Base-by-base conservation (phyloP, 2,888 invertebrate genomes). In the Cabera pusaria region DNA sequence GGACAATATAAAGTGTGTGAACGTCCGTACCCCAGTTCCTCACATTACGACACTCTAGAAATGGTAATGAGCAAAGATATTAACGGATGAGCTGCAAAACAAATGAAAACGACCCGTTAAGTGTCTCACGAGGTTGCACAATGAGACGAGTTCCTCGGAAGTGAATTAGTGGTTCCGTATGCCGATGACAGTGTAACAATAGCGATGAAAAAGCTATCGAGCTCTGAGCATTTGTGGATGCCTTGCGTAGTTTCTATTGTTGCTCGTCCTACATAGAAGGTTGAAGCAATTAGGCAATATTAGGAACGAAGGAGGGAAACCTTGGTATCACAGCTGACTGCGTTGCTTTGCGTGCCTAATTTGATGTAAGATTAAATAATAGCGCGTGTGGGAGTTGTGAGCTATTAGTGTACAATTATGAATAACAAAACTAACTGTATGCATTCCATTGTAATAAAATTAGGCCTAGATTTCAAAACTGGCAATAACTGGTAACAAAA, bases 281-380 rank as follows among this genome's bases (percentile, higher is more conserved):
- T 74, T 79, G 64, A 67, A 76, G 66, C 64, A 78, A 84, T 86
- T 85, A 85, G 62, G 74, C 72, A 79, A 80, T 72, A 71, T 73
- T 72, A 64, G 64, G 66, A 64, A 63, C 57, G 56, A 64, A 64
- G 34, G 34, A 31, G 71, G 65, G 63, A 73, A 76, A 70, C 83
- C 79, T 85, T 81, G 75, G 61, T 53, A 39, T 23, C 47, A 49
- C 45, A 59, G 58, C 50, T 53, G 49, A 37, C 34, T 38, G 35
- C 34, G 44, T 36, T 36, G 34, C 39, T 42, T 42, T 29, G 40
- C 26, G 39, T 18, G 49, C 47, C 42, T 52, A 48, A 45, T 56
- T 57, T 49, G 35, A 47, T 38, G 47, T 40, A 52, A 43, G 41
- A 45, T 45, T 47, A 29, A 36, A 50, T 33, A 50, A 52, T 56